Percentiles rank a stretch among this genome's conserved stretches.
These are phyloP conservation scores for Drosophila helvetica DNA, from an alignment of 2,888 invertebrate genomes.

Conservation along the genomic window DNA sequence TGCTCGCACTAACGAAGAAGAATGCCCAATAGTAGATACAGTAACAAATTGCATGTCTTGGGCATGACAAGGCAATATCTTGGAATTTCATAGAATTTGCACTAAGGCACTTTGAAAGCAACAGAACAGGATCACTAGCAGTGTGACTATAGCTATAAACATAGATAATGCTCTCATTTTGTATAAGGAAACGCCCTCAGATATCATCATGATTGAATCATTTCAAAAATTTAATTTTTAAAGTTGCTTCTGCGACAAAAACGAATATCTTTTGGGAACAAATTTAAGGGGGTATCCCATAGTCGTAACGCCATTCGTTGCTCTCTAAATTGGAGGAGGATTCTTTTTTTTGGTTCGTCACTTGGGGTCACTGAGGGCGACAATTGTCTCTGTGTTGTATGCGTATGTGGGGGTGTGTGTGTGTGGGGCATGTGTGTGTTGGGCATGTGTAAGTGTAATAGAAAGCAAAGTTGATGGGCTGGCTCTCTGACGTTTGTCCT, in stretches of 20 bases:
- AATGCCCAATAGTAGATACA: no score
- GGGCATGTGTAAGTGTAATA: conserved; percentile 78
- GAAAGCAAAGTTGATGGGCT: conserved; percentile 75
- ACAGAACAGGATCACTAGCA: background rate
- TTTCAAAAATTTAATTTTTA: no score
- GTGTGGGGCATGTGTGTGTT: conserved; percentile 63
- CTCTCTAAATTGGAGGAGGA: background rate
- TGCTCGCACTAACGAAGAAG: no score
- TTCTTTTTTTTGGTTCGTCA: conserved; percentile 31
- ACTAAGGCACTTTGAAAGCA: no score
- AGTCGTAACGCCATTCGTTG: background rate
- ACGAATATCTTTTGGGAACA: no score
- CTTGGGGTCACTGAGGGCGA: conserved; percentile 72
- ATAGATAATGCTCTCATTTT: conserved; percentile 1
- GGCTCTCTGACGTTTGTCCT: conserved; percentile 49
- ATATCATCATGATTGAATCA: no score
- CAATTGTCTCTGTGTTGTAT: conserved; percentile 61
- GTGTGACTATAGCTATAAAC: background rate
- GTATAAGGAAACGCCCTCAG: background rate
- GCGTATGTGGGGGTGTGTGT: conserved; percentile 17
- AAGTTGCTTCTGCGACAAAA: no score
- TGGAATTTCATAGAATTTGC: no score
- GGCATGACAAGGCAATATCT: no score
- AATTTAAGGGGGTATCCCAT: background rate
- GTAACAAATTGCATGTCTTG: no score